phyloP scores from a whole-genome alignment of 2,113 vertebrate genomes.

The Pteruthius melanotis region DNA sequence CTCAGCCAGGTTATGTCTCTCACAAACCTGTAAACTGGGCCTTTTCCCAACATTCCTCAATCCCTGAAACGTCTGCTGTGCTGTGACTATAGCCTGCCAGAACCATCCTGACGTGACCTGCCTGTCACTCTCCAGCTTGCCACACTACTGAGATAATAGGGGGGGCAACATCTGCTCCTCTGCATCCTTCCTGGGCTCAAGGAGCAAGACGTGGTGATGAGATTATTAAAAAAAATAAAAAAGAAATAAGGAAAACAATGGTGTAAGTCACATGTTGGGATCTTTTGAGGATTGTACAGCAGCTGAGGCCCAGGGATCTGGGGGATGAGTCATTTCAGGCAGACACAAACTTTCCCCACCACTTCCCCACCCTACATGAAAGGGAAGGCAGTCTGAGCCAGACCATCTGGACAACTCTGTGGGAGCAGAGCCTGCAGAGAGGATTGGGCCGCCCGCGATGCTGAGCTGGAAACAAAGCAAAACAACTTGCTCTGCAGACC shows the following conservation, averaged over 20 bases:
- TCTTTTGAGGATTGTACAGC: background rate
- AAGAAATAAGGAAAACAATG: background rate
- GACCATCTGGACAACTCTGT: slow-evolving; percentile 50
- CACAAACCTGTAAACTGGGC: background rate
- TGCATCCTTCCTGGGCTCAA: background rate
- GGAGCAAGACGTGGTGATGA: background rate
- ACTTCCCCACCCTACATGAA: slow-evolving; percentile 21
- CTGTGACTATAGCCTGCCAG: background rate
- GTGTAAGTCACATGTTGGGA: background rate
- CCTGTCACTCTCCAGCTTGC: background rate
- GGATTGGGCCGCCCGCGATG: background rate
- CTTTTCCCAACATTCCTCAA: background rate
- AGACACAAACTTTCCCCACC: background rate
- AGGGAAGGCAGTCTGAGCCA: background rate
- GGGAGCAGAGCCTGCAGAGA: slow-evolving; percentile 41
- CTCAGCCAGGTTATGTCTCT: background rate
- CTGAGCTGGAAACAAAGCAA: slow-evolving; percentile 16
- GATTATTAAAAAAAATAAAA: background rate
- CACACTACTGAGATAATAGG: background rate
- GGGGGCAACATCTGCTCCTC: background rate
- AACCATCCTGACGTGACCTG: rapidly evolving
- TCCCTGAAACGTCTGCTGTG: background rate
- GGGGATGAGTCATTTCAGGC: background rate
- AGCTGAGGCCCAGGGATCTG: background rate
- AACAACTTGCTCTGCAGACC: background rate